A percentile compares a stretch with the other conserved stretches of the same genome.
Evolutionary conservation across 2,113 vertebrate genomes (phyloP).

Genomic region (Ascaphus truei): DNA sequence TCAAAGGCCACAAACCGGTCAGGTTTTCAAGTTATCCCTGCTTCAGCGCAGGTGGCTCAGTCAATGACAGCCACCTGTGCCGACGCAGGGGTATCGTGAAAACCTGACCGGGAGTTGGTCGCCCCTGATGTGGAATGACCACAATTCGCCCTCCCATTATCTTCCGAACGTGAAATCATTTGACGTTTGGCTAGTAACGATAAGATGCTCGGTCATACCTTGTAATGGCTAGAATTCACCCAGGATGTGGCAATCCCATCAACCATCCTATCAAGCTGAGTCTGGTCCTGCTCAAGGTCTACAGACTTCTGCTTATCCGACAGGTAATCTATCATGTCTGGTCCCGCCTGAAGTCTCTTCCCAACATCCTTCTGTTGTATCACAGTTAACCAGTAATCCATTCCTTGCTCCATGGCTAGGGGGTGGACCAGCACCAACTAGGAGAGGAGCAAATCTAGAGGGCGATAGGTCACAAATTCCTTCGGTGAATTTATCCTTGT

Average conservation of each 20-base stretch:
- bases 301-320: slow-evolving; percentile 86
- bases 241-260: slow-evolving; percentile 91
- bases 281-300: slow-evolving; percentile 95
- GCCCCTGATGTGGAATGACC: too few relatives aligned
- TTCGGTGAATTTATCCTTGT: slow-evolving; percentile 48
- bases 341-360: slow-evolving; percentile 88
- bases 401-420: slow-evolving; percentile 79
- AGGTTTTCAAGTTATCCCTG: too few relatives aligned
- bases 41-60: too few relatives aligned
- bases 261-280: slow-evolving; percentile 92
- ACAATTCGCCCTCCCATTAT: too few relatives aligned
- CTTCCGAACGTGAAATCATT: too few relatives aligned
- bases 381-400: slow-evolving; percentile 88
- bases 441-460: slow-evolving; percentile 54
- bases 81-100: too few relatives aligned
- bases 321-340: slow-evolving; percentile 92
- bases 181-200: too few relatives aligned
- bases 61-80: too few relatives aligned
- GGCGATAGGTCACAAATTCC: slow-evolving; percentile 54
- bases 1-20: too few relatives aligned
- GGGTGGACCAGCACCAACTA: slow-evolving; percentile 54
- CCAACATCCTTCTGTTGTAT: slow-evolving; percentile 96
- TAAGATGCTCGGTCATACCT: slow-evolving; percentile 79
- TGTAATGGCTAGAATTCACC: slow-evolving; percentile 98
- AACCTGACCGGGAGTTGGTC: too few relatives aligned